phyloP scores from a whole-genome alignment of 2,888 invertebrate species.

The Drepana falcataria region DNA sequence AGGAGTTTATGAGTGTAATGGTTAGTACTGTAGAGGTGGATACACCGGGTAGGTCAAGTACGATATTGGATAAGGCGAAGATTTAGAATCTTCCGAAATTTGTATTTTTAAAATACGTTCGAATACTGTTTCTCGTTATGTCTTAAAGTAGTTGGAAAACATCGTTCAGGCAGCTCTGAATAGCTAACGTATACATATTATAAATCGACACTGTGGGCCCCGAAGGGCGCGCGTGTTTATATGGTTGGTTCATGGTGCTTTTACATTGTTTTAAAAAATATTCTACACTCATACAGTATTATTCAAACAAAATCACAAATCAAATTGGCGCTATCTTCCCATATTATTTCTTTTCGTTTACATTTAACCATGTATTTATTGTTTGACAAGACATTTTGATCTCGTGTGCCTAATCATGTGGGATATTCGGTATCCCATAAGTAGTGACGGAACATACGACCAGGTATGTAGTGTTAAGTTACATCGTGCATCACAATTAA shows the following conservation, averaged over 20 bases:
- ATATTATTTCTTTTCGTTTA: conserved; percentile 31
- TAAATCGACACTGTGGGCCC: conserved; percentile 18
- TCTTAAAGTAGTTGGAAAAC: conserved; percentile 43
- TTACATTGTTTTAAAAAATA: conserved; percentile 61
- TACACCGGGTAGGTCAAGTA: conserved; percentile 60
- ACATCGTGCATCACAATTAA: conserved; percentile 38
- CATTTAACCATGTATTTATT: background rate
- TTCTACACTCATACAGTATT: conserved; percentile 65
- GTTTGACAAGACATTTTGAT: conserved; percentile 11
- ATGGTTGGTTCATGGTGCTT: conserved; percentile 40
- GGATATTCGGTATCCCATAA: conserved; percentile 20
- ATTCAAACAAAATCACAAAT: conserved; percentile 50
- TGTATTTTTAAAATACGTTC: conserved; percentile 74
- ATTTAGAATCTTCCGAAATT: conserved; percentile 71
- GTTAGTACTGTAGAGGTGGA: conserved; percentile 48
- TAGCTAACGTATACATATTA: conserved; percentile 29
- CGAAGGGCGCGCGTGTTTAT: conserved; percentile 28
- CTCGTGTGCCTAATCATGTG: conserved; percentile 27
- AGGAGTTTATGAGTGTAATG: conserved; percentile 61
- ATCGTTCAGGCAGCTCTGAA: conserved; percentile 43
- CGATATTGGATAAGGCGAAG: conserved; percentile 58
- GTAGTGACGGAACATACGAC: background rate
- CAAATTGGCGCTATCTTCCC: conserved; percentile 68
- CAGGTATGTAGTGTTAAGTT: background rate
- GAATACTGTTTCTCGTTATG: conserved; percentile 42